Percentiles rank a stretch among this genome's conserved stretches.
These are phyloP conservation scores for Acrobasis suavella DNA, from an alignment of 2,888 invertebrate genomes.

Conservation along the genomic window DNA sequence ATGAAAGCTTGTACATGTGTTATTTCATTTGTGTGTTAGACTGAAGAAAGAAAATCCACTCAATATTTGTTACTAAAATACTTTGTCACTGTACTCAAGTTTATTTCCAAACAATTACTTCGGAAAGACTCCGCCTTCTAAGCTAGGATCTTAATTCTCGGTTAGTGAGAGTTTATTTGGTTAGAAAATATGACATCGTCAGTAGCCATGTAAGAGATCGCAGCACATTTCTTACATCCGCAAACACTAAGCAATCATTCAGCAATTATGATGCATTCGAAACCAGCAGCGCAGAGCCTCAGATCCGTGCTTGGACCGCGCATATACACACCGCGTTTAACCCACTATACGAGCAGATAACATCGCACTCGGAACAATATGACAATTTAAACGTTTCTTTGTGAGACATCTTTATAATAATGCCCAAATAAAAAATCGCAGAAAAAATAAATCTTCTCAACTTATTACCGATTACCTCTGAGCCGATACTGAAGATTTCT, in stretches of 20 bases:
- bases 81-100: no score
- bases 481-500: constrained; percentile 8
- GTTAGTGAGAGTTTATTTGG: background rate
- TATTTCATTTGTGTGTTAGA: no score
- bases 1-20: no score
- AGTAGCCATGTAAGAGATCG: background rate
- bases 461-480: background rate
- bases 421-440: background rate
- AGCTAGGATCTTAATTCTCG: no score
- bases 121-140: no score
- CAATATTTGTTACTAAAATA: no score
- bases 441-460: background rate
- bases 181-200: constrained; percentile 13
- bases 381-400: constrained; percentile 17
- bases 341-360: constrained; percentile 17
- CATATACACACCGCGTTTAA: constrained; percentile 16
- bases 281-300: constrained; percentile 9
- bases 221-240: constrained; percentile 17
- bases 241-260: constrained; percentile 17
- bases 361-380: constrained; percentile 14
- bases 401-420: background rate
- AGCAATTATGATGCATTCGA: constrained; percentile 19
- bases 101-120: no score
- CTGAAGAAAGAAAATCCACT: no score
- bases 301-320: constrained; percentile 13